Base-by-base conservation (phyloP, 2,113 vertebrate genomes). In the Orycteropus afer region DNA sequence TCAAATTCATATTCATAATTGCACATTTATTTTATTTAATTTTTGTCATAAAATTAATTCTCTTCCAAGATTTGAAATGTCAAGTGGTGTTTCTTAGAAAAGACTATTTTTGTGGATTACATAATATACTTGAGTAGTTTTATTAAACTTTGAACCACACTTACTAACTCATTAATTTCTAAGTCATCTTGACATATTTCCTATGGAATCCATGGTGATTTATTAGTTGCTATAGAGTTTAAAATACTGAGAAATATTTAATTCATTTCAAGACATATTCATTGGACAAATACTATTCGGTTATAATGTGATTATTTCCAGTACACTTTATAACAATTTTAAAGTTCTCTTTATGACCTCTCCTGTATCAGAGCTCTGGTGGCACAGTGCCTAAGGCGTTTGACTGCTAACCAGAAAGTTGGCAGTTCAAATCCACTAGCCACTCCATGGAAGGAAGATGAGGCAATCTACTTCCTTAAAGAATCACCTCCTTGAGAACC, bases 11-110 rank as follows among this genome's bases (percentile, higher is more conserved):
- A n/a, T 59, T 74, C 88, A 74, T 90, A 89, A 85, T 67, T 49
- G 18, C 15, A 69, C 40, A 14, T 20, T 87, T 81, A 5, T 49
- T 77, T 53, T 74, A 89, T 86, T 76, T 93, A 61, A 67, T 77
- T 88, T 89, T 89, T 78, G 11, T 83, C 42, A 45, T 65, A 93
- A 87, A 90, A 83, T 91, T 80, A 94, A 57, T 92, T 73, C 29
- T 87, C 13, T 94, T 42, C 14, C 20, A 51, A 73, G 27, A 7
- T 78, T 86, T 77, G 23, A 63, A 45, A 84, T 84, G 17, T 40
- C 51, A 45, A 51, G 25, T 61, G 18, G n/a, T 45, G 47, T 85
- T 77, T 67, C 73, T 61, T 22, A 71, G 61, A 37, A 69, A 67
- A 61, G 23, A 93, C 90, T 23, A 57, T 83, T 83, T 84, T 71